Conservation (phyloP, 1,140 invertebrate species). For the Polyergus mexicanus region DNA sequence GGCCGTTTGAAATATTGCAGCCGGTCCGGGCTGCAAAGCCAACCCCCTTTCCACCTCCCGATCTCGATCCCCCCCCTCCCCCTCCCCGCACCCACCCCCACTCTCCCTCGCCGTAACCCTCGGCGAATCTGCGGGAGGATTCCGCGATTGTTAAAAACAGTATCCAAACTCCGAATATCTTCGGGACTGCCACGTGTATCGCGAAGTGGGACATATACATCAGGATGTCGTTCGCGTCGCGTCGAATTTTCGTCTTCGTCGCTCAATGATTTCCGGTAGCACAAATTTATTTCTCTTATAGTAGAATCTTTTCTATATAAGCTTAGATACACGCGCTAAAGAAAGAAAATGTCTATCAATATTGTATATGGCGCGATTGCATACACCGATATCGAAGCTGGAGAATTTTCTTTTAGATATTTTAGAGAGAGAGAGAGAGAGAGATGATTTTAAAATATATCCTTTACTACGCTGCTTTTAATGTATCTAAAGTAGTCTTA, state of each 20-base stretch:
- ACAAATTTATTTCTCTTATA: not conserved
- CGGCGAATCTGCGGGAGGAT: not conserved
- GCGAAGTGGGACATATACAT: not conserved
- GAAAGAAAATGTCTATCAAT: not conserved
- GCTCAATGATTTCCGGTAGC: not conserved
- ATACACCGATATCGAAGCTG: not conserved
- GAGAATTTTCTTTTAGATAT: not conserved
- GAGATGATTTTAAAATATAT: not conserved
- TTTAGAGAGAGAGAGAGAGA: too few relatives aligned
- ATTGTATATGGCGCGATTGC: not conserved
- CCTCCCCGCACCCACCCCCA: too few relatives aligned
- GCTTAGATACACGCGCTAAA: not conserved
- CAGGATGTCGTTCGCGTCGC: not conserved
- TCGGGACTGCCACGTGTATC: too few relatives aligned
- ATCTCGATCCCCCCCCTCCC: not conserved
- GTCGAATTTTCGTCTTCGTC: constrained; percentile 4
- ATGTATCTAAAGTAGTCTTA: not conserved
- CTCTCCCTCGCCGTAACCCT: not conserved
- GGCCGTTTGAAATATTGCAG: constrained; percentile 79
- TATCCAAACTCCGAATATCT: constrained; percentile 56
- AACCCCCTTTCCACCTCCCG: constrained; percentile 37
- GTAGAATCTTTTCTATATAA: constrained; percentile 1
- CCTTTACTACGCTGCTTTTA: not conserved
- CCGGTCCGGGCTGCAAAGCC: constrained; percentile 70
- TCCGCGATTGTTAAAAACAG: constrained; percentile 72